A percentile compares a stretch with the other conserved stretches of the same genome.
phyloP scores from a whole-genome alignment of 1,140 invertebrate genomes.

The Drosophila santomea region DNA sequence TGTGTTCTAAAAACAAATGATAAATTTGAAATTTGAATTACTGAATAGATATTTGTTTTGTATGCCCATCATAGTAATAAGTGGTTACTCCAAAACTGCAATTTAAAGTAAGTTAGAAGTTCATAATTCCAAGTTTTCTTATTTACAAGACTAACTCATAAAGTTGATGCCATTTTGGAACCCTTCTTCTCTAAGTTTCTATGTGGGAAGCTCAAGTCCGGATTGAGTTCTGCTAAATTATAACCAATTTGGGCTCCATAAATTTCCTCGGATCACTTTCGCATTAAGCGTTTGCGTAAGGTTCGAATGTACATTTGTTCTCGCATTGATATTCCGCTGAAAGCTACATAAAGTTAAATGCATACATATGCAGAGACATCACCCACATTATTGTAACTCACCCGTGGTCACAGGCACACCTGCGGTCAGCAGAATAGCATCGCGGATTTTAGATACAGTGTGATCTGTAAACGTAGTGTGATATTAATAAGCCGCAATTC shows the following conservation, averaged over 20 bases:
- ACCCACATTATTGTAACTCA: slow-evolving; percentile 46
- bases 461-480: too few relatives aligned
- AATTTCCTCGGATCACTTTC: slow-evolving; percentile 43
- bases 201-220: slow-evolving; percentile 17
- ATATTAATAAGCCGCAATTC: too few relatives aligned
- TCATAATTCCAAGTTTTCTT: too few relatives aligned
- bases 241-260: slow-evolving; percentile 37
- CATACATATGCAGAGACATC: slow-evolving; percentile 35
- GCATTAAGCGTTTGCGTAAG: slow-evolving; percentile 43
- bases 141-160: too few relatives aligned
- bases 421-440: slow-evolving; percentile 2
- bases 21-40: too few relatives aligned
- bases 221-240: slow-evolving; percentile 23
- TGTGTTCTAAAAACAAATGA: too few relatives aligned
- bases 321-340: slow-evolving; percentile 70
- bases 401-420: slow-evolving; percentile 21
- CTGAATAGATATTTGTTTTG: too few relatives aligned
- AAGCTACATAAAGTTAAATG: slow-evolving; percentile 69
- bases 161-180: neutral
- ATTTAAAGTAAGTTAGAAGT: too few relatives aligned
- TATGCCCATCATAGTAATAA: too few relatives aligned
- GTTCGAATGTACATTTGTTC: slow-evolving; percentile 43
- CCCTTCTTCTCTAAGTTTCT: neutral
- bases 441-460: neutral
- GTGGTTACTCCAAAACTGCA: too few relatives aligned